phyloP scores from a whole-genome alignment of 92 coral and sea anemone genomes.

The Heteractis magnifica region DNA sequence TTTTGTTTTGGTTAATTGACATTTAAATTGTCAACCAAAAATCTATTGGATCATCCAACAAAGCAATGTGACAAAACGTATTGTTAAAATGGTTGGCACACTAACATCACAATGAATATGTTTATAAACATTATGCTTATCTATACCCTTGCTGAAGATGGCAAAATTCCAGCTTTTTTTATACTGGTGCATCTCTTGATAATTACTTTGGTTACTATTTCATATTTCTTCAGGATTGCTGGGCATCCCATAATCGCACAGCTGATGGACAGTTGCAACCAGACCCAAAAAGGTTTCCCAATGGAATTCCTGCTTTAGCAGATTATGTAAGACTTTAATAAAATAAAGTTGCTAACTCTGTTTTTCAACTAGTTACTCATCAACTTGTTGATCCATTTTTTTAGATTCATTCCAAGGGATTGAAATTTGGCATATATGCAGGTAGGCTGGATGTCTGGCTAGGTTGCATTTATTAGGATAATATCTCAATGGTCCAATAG shows the following conservation, averaged over 20 bases:
- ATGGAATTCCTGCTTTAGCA: conserved; percentile 83
- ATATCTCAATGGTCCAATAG: not conserved
- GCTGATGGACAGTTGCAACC: conserved; percentile 81
- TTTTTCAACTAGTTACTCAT: not conserved
- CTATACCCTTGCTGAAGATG: not conserved
- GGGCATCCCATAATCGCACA: conserved; percentile 85
- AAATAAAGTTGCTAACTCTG: not conserved
- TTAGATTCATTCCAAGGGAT: conserved; percentile 80
- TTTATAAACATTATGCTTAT: too few species aligned
- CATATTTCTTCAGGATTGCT: conserved; percentile 77
- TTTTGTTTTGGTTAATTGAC: too few species aligned
- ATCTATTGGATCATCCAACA: too few species aligned
- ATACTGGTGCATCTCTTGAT: not conserved
- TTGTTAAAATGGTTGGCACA: too few species aligned
- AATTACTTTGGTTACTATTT: not conserved
- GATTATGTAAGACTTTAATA: conserved; percentile 66
- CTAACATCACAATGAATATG: too few species aligned
- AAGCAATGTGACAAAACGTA: too few species aligned
- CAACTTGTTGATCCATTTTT: not conserved
- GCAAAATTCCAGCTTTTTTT: not conserved
- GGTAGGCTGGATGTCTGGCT: conserved; percentile 30
- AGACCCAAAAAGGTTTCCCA: conserved; percentile 88
- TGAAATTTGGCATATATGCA: conserved; percentile 88
- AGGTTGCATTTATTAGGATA: too few species aligned
- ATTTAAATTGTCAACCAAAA: too few species aligned